phyloP scores from a whole-genome alignment of 2,888 invertebrate species.

The Abrostola tripartita region DNA sequence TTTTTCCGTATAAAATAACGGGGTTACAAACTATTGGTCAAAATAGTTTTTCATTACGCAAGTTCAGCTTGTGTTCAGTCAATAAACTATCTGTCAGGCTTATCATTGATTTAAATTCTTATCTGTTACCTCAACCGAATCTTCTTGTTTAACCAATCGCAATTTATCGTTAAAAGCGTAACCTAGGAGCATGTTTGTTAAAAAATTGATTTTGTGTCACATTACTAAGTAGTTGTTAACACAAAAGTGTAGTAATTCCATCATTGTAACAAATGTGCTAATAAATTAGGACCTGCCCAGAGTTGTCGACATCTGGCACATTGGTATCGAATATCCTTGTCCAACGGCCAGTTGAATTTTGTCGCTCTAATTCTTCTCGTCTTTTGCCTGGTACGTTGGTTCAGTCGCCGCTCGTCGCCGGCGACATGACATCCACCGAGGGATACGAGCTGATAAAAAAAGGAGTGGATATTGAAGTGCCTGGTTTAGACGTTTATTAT shows the following conservation, averaged over 20 bases:
- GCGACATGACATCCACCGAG: constrained; percentile 86
- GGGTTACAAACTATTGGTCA: constrained; percentile 53
- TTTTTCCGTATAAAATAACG: constrained; percentile 62
- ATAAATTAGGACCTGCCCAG: constrained; percentile 72
- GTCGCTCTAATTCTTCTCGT: constrained; percentile 86
- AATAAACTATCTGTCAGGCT: constrained; percentile 45
- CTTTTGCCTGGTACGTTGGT: constrained; percentile 69
- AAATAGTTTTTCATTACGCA: constrained; percentile 14
- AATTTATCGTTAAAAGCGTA: constrained; percentile 48
- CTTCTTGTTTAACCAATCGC: constrained; percentile 65
- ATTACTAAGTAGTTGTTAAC: constrained; percentile 31
- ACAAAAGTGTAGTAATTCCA: constrained; percentile 26
- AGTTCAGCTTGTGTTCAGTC: constrained; percentile 19
- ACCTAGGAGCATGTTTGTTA: constrained; percentile 50
- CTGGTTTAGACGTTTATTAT: constrained; percentile 87
- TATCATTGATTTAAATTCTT: constrained; percentile 62
- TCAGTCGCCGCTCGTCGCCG: constrained; percentile 72
- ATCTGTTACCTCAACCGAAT: constrained; percentile 63
- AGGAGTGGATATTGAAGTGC: constrained; percentile 85
- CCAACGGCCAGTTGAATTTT: constrained; percentile 80
- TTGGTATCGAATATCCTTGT: constrained; percentile 86
- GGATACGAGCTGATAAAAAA: constrained; percentile 85
- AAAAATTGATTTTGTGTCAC: constrained; percentile 38
- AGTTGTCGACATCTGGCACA: constrained; percentile 83
- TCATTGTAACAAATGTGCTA: constrained; percentile 57